Evolutionary conservation across 1,140 invertebrate genomes (phyloP).

Genomic region (Drosophila navojoa): DNA sequence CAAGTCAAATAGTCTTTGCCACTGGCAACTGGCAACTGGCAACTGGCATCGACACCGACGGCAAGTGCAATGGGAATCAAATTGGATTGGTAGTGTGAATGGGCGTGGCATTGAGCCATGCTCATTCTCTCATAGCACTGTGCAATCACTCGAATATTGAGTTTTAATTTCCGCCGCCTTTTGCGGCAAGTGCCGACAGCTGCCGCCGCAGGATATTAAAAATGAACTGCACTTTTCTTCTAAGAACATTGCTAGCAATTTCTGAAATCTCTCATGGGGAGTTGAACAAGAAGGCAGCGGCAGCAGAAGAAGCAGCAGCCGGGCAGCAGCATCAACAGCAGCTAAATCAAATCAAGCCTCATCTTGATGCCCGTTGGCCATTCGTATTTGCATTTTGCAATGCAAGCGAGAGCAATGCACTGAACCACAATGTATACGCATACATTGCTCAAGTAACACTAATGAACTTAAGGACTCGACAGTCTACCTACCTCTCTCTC

Average conservation of each 20-base stretch:
- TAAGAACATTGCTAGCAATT: constrained; percentile 47
- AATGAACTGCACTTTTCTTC: constrained; percentile 69
- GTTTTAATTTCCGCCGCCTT: constrained; percentile 78
- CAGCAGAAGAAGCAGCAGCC: background rate
- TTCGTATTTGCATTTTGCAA: constrained; percentile 53
- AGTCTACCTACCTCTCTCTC: background rate
- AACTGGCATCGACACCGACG: constrained; percentile 19
- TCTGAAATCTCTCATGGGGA: constrained; percentile 20
- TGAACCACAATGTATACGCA: constrained; percentile 16
- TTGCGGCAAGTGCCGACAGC: constrained; percentile 57
- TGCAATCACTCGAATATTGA: constrained; percentile 78
- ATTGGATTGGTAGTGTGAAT: constrained; percentile 9
- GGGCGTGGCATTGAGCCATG: constrained; percentile 32
- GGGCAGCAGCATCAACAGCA: constrained; percentile 4
- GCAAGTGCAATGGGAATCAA: background rate
- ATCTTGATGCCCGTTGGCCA: constrained; percentile 15
- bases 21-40: constrained; percentile 41
- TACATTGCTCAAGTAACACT: constrained; percentile 44
- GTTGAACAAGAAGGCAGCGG: background rate
- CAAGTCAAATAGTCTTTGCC: constrained; percentile 67
- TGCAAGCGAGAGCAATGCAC: background rate
- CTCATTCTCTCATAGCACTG: constrained; percentile 30
- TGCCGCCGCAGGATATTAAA: constrained; percentile 78
- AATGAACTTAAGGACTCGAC: constrained; percentile 64
- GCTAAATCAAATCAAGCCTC: constrained; percentile 10